phyloP scores from a whole-genome alignment of 2,113 vertebrate genomes.

The Ptyas mucosa region DNA sequence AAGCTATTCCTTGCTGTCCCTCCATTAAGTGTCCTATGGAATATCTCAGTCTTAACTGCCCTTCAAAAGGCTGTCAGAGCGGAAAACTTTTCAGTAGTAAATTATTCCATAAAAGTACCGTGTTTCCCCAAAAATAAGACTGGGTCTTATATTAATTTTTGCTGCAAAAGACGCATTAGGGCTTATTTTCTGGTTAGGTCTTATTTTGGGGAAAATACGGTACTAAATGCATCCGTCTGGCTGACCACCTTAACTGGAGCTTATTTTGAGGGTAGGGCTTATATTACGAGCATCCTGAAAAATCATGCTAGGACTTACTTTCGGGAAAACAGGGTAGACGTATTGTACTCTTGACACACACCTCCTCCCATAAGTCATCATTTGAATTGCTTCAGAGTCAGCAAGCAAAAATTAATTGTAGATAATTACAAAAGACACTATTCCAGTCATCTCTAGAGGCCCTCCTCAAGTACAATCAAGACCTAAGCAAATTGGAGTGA shows the following conservation, averaged over 20 bases:
- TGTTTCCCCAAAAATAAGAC: too few species aligned
- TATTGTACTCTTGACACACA: not conserved
- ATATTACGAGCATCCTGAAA: too few species aligned
- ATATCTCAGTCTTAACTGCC: not conserved
- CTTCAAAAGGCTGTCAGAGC: not conserved
- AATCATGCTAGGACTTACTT: too few species aligned
- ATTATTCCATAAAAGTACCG: not conserved
- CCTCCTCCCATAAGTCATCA: not conserved
- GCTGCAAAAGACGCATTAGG: too few species aligned
- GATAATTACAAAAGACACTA: not conserved
- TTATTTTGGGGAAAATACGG: too few species aligned
- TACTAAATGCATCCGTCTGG: too few species aligned
- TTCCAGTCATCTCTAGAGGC: not conserved
- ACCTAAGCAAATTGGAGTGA: not conserved
- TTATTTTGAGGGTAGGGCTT: too few species aligned
- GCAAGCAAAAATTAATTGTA: not conserved
- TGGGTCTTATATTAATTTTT: too few species aligned
- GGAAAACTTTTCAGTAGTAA: not conserved
- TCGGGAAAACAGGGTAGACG: not conserved
- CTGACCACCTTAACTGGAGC: too few species aligned
- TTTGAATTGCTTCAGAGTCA: not conserved
- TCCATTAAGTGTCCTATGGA: not conserved
- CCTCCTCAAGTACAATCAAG: not conserved
- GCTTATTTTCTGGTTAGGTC: too few species aligned
- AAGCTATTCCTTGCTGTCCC: not conserved